Conservation (phyloP, 1,140 invertebrate species). For the Eumeta japonica region DNA sequence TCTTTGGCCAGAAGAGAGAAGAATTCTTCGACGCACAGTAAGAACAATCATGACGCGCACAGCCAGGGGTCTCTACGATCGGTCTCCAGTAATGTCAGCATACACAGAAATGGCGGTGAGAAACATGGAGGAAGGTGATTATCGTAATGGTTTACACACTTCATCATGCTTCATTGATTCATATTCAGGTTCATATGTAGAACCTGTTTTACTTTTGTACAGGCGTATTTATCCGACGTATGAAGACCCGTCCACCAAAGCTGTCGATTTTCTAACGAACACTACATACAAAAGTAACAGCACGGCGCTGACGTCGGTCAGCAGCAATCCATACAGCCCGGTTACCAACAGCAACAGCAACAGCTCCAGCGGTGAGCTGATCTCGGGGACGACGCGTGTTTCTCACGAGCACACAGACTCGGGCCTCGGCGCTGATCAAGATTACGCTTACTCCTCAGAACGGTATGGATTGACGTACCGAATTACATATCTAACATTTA, state of each 20-base stretch:
- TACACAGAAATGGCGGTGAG: slow-evolving; percentile 34
- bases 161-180: too few relatives aligned
- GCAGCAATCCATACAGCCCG: slow-evolving; percentile 45
- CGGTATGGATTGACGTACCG: slow-evolving; percentile 51
- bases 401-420: slow-evolving; percentile 70
- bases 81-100: slow-evolving; percentile 48
- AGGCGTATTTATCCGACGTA: slow-evolving; percentile 45
- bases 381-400: slow-evolving; percentile 56
- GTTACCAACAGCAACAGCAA: slow-evolving; percentile 53
- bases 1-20: slow-evolving; percentile 46
- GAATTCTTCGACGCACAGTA: slow-evolving; percentile 35
- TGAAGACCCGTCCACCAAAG: slow-evolving; percentile 31
- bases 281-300: slow-evolving; percentile 38
- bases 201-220: too few relatives aligned
- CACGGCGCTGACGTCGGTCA: slow-evolving; percentile 25
- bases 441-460: slow-evolving; percentile 64
- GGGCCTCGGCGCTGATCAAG: slow-evolving; percentile 67
- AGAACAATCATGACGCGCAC: slow-evolving; percentile 40
- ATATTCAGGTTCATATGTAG: too few relatives aligned
- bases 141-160: too few relatives aligned
- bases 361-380: slow-evolving; percentile 53
- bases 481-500: too few relatives aligned
- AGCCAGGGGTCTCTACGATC: slow-evolving; percentile 52
- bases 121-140: slow-evolving; percentile 34
- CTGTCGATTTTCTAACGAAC: slow-evolving; percentile 42